Evolutionary conservation across 2,113 vertebrate genomes (phyloP).

Genomic region (Vidua macroura): DNA sequence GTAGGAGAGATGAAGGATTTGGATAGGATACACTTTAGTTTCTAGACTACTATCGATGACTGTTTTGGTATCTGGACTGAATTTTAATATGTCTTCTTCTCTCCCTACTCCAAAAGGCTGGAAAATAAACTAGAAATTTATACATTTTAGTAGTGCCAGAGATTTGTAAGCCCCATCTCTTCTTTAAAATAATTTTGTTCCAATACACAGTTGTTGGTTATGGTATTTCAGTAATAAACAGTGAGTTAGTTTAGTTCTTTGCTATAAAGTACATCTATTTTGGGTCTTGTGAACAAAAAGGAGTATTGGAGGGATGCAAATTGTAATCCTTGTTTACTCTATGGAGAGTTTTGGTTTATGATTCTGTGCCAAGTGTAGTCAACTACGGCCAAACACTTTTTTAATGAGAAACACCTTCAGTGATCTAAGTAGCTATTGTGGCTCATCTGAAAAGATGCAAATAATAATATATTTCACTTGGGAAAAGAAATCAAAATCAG

Average conservation of each 20-base stretch:
- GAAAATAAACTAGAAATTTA: neutral
- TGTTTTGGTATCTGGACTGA: neutral
- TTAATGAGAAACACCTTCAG: neutral
- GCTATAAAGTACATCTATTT: neutral
- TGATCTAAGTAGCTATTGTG: neutral
- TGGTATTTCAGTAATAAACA: neutral
- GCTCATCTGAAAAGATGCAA: neutral
- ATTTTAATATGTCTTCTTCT: neutral
- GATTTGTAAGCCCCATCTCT: neutral
- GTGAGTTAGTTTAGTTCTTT: neutral
- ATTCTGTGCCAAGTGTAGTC: neutral
- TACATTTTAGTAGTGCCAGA: neutral
- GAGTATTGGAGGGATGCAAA: neutral
- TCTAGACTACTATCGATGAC: neutral
- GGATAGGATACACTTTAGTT: neutral
- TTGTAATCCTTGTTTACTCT: neutral
- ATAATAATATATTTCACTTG: neutral
- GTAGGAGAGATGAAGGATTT: neutral
- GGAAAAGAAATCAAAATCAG: neutral
- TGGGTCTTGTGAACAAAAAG: neutral
- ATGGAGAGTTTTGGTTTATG: neutral
- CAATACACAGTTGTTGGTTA: neutral
- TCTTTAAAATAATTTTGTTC: neutral
- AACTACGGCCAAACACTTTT: neutral
- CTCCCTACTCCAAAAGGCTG: neutral